Base-by-base conservation (phyloP, 2,888 invertebrate species). In the Drosophila merina region DNA sequence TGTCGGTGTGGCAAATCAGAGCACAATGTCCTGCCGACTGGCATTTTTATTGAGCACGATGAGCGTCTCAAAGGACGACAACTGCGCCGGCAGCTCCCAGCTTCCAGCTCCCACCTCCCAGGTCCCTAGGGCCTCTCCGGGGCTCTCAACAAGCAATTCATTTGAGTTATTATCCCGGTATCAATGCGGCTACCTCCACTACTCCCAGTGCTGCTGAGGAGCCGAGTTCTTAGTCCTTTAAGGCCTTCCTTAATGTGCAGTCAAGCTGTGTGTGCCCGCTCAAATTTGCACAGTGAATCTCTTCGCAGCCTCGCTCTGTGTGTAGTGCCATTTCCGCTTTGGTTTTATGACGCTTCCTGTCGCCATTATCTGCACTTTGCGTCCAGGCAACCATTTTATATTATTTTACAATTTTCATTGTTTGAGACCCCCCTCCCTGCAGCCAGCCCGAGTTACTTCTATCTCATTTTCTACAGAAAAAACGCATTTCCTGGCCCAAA, bases 161-260 rank as follows among this genome's bases (percentile, higher is more conserved):
- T 86, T 83, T 77, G 73, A 77, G 84, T 83, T 86, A 80, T 86
- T 75, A 83, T 86, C 70, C 68, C 28, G 38, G 56, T 72, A 79
- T 80, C 80, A 72, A 77, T 75, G 25, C 25, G 4, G 6, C 12
- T 3, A 8, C 40, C 9, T 9, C 49, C 36, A 40, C 49, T 4
- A 10, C 33, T 28, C 26, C 14, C 42, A 5, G 8, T 20, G 25
- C 7, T 25, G 1, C 14, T 40, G 14, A 12, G 7, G 40, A 6
- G 20, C 9, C 1, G 33, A 8, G 1, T 42, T 8, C 40, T 14
- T 4, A 44, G 42, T 30, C 8, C 56, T 48, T 48, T 28, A 54
- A 40, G 54, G 3, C 7, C 12, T 25, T 14, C 40, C 55, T 48
- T 33, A 71, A 67, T 73, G 47, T 57, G 45, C 40, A 55, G 40